These are phyloP conservation scores for Phalacrocorax aristotelis DNA, from an alignment of 2,113 vertebrate genomes.

Conservation along the genomic window DNA sequence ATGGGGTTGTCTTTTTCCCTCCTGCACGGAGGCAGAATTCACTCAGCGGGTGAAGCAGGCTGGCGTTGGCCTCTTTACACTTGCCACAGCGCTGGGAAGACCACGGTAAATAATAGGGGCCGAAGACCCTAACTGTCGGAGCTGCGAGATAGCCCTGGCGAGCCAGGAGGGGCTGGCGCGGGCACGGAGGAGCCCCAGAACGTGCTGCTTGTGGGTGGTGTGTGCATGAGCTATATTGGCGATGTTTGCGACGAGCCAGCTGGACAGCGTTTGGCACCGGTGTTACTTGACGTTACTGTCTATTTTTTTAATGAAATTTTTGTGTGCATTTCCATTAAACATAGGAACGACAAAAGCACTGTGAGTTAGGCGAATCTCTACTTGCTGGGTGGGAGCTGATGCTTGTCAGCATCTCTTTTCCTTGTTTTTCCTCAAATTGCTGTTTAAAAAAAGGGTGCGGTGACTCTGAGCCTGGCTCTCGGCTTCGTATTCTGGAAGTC, in stretches of 20 bases:
- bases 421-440: background rate
- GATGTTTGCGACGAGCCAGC: background rate
- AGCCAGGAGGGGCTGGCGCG: background rate
- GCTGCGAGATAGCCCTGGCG: background rate
- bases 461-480: background rate
- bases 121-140: background rate
- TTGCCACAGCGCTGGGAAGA: background rate
- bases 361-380: background rate
- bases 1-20: too few relatives aligned
- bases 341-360: background rate
- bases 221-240: background rate
- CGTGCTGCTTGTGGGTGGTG: background rate
- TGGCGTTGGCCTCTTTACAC: rapidly evolving
- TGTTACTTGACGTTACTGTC: background rate
- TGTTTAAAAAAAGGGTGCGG: background rate
- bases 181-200: background rate
- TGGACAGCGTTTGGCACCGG: background rate
- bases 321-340: background rate
- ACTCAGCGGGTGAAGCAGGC: background rate
- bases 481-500: background rate
- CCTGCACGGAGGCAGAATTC: background rate
- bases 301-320: background rate
- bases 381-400: background rate
- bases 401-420: background rate
- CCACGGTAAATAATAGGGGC: background rate